phyloP scores from a whole-genome alignment of 1,140 invertebrate species.

The Drosophila subobscura region DNA sequence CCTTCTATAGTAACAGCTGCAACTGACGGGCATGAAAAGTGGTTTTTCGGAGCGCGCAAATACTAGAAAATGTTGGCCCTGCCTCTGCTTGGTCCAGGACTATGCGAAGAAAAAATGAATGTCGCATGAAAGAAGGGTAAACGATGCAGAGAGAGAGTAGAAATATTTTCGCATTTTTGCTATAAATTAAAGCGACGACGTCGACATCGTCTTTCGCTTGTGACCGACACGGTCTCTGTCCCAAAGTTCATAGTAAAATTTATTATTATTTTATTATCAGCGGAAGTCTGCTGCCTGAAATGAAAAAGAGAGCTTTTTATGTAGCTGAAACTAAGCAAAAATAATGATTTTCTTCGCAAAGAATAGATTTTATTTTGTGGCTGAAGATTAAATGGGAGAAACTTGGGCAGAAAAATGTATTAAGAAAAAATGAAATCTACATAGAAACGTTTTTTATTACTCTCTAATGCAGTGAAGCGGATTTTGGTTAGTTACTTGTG shows the following conservation, averaged over 20 bases:
- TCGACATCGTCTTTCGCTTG: constrained; percentile 58
- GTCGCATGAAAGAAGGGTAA: not conserved
- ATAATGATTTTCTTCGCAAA: not conserved
- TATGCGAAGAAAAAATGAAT: constrained; percentile 22
- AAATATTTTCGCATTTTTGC: constrained; percentile 62
- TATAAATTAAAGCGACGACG: constrained; percentile 69
- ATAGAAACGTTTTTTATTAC: too few species aligned
- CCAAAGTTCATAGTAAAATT: constrained; percentile 66
- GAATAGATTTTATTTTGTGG: not conserved
- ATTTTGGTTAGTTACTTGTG: too few species aligned
- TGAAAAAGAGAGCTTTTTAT: constrained; percentile 21
- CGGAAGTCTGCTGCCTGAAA: constrained; percentile 36
- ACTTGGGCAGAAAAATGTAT: too few species aligned
- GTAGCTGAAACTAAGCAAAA: constrained; percentile 9
- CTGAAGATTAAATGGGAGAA: too few species aligned
- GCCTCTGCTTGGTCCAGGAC: constrained; percentile 32
- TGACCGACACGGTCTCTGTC: constrained; percentile 38
- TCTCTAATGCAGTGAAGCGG: too few species aligned
- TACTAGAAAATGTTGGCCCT: constrained; percentile 56
- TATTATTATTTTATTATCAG: constrained; percentile 71
- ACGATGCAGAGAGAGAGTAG: constrained; percentile 16
- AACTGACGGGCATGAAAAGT: constrained; percentile 81
- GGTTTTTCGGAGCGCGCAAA: constrained; percentile 66
- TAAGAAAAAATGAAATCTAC: too few species aligned
- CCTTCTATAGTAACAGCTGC: constrained; percentile 74